These are phyloP conservation scores for Parazoanthus swiftii DNA, from an alignment of 92 coral and sea anemone genomes.

Conservation along the genomic window DNA sequence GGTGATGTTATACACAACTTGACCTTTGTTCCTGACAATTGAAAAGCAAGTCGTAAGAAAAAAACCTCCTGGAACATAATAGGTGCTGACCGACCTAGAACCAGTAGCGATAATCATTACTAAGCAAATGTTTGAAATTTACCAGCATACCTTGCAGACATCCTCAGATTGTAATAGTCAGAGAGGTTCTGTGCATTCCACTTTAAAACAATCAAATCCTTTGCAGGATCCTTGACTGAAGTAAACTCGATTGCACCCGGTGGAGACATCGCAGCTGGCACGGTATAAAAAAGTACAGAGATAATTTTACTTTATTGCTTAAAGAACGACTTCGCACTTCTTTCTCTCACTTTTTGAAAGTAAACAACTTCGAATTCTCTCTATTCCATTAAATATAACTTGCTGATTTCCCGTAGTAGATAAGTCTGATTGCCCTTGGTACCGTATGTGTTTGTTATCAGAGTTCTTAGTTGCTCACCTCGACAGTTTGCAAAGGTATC, in stretches of 20 bases:
- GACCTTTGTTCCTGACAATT: neutral
- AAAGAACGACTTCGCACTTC: no score
- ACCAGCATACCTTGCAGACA: neutral
- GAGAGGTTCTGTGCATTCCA: neutral
- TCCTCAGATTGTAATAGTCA: neutral
- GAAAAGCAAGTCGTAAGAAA: neutral
- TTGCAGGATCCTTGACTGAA: neutral
- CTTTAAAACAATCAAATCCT: neutral
- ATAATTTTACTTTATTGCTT: no score
- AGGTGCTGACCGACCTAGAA: neutral
- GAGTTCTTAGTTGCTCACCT: conserved; percentile 5
- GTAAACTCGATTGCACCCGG: neutral
- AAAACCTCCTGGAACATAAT: neutral
- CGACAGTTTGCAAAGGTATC: neutral
- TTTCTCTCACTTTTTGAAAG: no score
- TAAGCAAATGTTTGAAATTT: no score
- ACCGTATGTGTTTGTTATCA: neutral
- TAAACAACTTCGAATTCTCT: no score
- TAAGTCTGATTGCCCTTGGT: no score
- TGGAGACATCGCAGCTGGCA: neutral
- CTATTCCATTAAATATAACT: neutral
- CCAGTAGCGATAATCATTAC: neutral
- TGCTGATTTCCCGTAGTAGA: neutral
- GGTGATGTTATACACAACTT: neutral
- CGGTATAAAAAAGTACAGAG: neutral